Percentiles rank a stretch among this genome's conserved stretches.
These are phyloP conservation scores for Seladonia tumulorum DNA, from an alignment of 2,888 invertebrate species.

Conservation along the genomic window DNA sequence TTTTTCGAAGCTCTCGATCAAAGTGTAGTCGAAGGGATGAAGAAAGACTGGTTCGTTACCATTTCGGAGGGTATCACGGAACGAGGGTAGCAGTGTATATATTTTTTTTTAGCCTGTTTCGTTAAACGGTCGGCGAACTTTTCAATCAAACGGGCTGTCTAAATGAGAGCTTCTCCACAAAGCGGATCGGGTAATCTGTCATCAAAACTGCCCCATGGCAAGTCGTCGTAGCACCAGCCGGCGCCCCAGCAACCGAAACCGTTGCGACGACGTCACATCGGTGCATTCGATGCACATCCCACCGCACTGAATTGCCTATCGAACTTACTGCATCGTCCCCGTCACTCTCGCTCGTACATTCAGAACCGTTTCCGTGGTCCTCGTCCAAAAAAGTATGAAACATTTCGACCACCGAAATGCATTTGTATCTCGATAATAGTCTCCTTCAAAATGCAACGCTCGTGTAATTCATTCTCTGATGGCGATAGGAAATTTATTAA, in stretches of 20 bases:
- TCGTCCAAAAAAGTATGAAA: neutral
- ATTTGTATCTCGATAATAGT: neutral
- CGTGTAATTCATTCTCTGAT: neutral
- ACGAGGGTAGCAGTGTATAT: conserved; percentile 54
- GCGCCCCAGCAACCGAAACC: conserved; percentile 76
- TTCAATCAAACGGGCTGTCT: conserved; percentile 83
- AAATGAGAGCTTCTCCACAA: conserved; percentile 83
- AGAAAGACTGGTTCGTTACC: conserved; percentile 17
- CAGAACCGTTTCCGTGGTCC: neutral
- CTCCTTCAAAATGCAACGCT: neutral
- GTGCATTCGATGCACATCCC: conserved; percentile 63
- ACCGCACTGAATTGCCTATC: conserved; percentile 44
- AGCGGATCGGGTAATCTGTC: conserved; percentile 84
- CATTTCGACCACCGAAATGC: neutral
- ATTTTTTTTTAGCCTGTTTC: conserved; percentile 59
- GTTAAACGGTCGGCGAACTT: conserved; percentile 75
- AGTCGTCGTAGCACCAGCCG: conserved; percentile 80
- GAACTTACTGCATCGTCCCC: conserved; percentile 40
- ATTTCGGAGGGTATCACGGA: conserved; percentile 15
- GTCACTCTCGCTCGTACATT: conserved; percentile 24
- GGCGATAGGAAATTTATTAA: neutral
- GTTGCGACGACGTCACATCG: conserved; percentile 75
- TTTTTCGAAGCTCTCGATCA: conserved; percentile 1
- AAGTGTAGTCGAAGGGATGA: neutral
- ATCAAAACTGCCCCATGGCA: conserved; percentile 80